phyloP scores from a whole-genome alignment of 2,888 invertebrate genomes.

The Theretra japonica region DNA sequence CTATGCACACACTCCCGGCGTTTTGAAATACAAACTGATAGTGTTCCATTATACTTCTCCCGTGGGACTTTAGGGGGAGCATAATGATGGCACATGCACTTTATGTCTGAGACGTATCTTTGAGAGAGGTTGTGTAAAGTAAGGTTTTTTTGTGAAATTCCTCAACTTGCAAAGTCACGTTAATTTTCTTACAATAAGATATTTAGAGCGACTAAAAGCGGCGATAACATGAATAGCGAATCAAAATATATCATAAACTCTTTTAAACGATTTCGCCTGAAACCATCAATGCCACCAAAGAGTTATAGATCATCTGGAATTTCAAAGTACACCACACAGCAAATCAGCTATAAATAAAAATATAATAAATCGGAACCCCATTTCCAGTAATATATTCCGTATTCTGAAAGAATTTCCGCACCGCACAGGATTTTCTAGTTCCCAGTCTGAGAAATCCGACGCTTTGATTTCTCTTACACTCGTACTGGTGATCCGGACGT shows the following conservation, averaged over 20 bases:
- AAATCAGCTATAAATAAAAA: neutral
- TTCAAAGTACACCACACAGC: neutral
- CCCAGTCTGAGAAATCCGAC: neutral
- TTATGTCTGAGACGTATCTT: neutral
- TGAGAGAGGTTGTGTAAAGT: neutral
- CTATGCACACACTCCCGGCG: neutral
- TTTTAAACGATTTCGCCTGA: too few species aligned
- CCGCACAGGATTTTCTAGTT: neutral
- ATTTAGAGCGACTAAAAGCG: too few species aligned
- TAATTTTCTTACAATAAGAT: too few species aligned
- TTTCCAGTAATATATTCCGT: neutral
- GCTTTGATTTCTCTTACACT: neutral
- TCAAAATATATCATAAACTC: too few species aligned
- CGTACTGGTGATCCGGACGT: neutral
- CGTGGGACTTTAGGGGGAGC: neutral
- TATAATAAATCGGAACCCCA: neutral
- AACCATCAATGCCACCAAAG: too few species aligned
- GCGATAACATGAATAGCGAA: too few species aligned
- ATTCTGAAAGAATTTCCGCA: neutral
- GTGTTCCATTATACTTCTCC: neutral
- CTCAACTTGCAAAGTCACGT: too few species aligned
- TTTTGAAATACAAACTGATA: neutral
- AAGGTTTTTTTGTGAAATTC: neutral
- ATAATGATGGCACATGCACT: neutral
- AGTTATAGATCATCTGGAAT: neutral